Conservation (phyloP, 2,797 vertebrate genomes). For the Pantherophis vulpinus region DNA sequence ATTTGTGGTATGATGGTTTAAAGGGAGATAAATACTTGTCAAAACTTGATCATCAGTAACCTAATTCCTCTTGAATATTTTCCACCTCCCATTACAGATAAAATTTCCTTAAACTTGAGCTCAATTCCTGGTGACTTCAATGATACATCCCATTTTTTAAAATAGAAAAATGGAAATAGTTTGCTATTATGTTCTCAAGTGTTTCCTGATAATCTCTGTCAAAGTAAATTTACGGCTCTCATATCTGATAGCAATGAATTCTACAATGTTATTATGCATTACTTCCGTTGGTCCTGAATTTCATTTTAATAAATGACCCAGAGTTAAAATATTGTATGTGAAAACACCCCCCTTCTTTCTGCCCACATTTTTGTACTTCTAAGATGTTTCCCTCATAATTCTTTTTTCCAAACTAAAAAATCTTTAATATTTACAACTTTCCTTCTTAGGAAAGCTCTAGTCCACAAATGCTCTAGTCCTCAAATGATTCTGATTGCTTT, state of each 20-base stretch:
- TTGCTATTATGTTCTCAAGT: too few relatives aligned
- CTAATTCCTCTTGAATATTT: not conserved
- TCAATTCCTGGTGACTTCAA: too few relatives aligned
- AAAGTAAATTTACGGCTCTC: too few relatives aligned
- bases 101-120: not conserved
- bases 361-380: not conserved
- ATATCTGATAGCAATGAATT: not conserved
- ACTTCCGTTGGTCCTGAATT: not conserved
- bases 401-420: not conserved
- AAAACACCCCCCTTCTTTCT: too few relatives aligned
- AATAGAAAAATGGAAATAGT: too few relatives aligned
- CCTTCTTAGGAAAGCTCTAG: not conserved
- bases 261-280: not conserved
- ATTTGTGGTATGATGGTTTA: not conserved
- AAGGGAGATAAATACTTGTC: too few relatives aligned
- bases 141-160: too few relatives aligned
- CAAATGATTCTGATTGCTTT: not conserved
- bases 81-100: not conserved
- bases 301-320: not conserved
- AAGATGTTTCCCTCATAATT: not conserved
- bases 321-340: not conserved
- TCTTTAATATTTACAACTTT: not conserved
- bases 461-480: not conserved
- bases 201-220: too few relatives aligned
- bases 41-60: not conserved